Conservation (phyloP, 2,888 invertebrate species). For the Caenorhabditis sp. region DNA sequence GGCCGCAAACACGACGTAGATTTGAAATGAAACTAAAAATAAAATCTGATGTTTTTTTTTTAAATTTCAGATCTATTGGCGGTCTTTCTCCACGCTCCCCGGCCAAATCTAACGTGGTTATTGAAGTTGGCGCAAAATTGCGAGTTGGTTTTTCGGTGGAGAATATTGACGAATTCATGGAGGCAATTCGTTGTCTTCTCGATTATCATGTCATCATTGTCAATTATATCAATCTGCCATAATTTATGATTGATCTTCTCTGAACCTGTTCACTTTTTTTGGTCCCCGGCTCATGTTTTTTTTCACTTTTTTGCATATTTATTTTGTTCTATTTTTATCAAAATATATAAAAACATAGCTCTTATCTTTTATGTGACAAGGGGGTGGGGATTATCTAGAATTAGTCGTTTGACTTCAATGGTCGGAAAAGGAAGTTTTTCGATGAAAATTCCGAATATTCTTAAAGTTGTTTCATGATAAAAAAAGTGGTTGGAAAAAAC, state of each 20-base stretch:
- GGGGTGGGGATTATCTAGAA: too few relatives aligned
- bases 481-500: too few relatives aligned
- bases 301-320: too few relatives aligned
- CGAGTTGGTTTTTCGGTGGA: constrained; percentile 54
- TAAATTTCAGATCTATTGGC: constrained; percentile 28
- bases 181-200: constrained; percentile 50
- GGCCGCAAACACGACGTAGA: too few relatives aligned
- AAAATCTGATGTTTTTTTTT: neutral
- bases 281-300: neutral
- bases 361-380: too few relatives aligned
- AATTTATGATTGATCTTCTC: constrained; percentile 6
- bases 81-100: constrained; percentile 18
- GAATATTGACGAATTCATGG: constrained; percentile 56
- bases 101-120: constrained; percentile 46
- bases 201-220: constrained; percentile 60
- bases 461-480: too few relatives aligned
- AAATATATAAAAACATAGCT: too few relatives aligned
- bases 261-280: neutral
- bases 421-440: too few relatives aligned
- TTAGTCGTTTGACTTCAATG: too few relatives aligned
- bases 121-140: constrained; percentile 47
- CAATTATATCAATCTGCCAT: constrained; percentile 52
- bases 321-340: constrained; percentile 1
- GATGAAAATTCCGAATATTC: too few relatives aligned
- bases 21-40: too few relatives aligned